Conservation (phyloP, 2,113 vertebrate species). For the Motacilla tschutschensis region DNA sequence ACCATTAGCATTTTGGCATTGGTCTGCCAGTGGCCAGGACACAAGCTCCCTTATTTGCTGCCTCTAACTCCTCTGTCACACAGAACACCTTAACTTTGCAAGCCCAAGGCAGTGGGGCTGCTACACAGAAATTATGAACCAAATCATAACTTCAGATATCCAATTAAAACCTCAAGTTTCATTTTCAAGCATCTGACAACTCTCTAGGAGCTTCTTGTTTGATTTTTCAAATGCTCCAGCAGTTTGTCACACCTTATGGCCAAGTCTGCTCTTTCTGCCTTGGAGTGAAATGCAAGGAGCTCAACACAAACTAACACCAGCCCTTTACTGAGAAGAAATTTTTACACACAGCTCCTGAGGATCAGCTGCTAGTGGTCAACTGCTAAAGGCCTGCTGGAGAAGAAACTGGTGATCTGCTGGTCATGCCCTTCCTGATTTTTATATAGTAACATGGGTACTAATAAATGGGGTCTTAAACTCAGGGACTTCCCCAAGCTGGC, state of each 20-base stretch:
- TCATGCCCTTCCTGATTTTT: not conserved
- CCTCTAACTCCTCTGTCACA: not conserved
- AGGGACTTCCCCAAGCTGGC: not conserved
- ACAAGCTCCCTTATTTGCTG: not conserved
- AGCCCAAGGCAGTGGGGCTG: not conserved
- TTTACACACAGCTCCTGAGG: not conserved
- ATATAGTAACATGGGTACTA: not conserved
- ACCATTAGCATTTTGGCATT: not conserved
- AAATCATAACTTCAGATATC: not conserved
- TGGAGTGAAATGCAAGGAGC: not conserved
- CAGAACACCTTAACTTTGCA: rapidly evolving
- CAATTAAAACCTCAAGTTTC: not conserved
- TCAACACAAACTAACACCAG: not conserved
- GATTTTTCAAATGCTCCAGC: not conserved
- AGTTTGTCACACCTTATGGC: not conserved
- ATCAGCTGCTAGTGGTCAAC: not conserved
- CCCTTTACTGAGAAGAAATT: not conserved
- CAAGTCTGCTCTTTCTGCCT: not conserved
- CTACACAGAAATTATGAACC: not conserved
- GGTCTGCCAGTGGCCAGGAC: not conserved
- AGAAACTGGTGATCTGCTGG: not conserved
- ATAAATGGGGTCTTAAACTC: not conserved
- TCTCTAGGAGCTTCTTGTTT: not conserved
- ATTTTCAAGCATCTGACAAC: not conserved
- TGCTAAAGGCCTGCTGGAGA: not conserved